phyloP scores from a whole-genome alignment of 2,888 invertebrate genomes.

The Anthrax anthrax region DNA sequence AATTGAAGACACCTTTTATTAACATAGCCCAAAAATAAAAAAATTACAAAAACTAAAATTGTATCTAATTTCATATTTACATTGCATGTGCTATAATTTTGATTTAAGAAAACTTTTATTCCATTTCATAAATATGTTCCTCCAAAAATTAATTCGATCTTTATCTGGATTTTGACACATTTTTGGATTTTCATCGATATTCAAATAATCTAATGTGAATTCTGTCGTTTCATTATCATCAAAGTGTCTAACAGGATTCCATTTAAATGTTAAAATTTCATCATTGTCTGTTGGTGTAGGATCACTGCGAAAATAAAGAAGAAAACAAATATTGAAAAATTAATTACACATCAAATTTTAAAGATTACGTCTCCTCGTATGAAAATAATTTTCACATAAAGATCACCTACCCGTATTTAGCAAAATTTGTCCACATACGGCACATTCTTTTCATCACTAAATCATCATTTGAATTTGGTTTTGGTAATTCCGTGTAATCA shows the following conservation, averaged over 20 bases:
- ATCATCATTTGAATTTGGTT: conserved; percentile 16
- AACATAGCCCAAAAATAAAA: too few species aligned
- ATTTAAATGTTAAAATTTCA: conserved; percentile 12
- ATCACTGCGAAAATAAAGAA: conserved; percentile 5
- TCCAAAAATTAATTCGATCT: conserved; percentile 28
- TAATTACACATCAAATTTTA: not conserved
- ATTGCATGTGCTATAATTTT: conserved; percentile 4
- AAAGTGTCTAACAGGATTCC: conserved; percentile 20
- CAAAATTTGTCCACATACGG: conserved; percentile 50
- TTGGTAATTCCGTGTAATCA: conserved; percentile 9
- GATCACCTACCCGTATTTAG: conserved; percentile 40
- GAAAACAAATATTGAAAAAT: conserved; percentile 1
- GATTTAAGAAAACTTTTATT: conserved; percentile 8
- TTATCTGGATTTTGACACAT: conserved; percentile 25
- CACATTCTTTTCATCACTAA: conserved; percentile 35
- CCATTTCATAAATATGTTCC: conserved; percentile 23
- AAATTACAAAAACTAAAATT: too few species aligned
- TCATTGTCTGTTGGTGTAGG: conserved; percentile 9
- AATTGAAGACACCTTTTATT: too few species aligned
- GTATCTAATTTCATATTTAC: too few species aligned
- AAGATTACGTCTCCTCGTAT: too few species aligned
- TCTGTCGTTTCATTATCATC: conserved; percentile 6
- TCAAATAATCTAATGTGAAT: conserved; percentile 23
- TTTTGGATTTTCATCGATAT: conserved; percentile 20
- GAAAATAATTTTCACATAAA: too few species aligned